These are phyloP conservation scores for Drosophila pseudotakahashii DNA, from an alignment of 2,888 invertebrate species.

Conservation along the genomic window DNA sequence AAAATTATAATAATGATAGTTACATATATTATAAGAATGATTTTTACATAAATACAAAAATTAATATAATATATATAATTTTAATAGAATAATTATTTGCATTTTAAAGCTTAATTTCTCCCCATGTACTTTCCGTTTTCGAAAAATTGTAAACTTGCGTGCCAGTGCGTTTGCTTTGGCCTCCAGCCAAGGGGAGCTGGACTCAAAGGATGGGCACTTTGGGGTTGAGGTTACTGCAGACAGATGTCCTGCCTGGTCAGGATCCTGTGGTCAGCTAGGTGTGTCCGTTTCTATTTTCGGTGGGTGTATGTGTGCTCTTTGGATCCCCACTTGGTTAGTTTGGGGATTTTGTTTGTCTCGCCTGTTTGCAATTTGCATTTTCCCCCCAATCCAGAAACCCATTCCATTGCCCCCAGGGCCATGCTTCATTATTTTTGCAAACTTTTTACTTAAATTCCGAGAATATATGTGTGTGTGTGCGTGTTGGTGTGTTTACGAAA, in stretches of 20 bases:
- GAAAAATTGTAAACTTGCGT: slow-evolving; percentile 59
- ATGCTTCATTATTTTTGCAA: slow-evolving; percentile 80
- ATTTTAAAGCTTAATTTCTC: neutral
- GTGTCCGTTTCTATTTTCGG: slow-evolving; percentile 32
- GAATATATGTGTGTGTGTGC: slow-evolving; percentile 7
- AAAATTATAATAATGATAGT: too few species aligned
- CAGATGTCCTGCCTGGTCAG: slow-evolving; percentile 40
- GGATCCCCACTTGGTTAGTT: slow-evolving; percentile 33
- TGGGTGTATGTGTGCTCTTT: slow-evolving; percentile 13
- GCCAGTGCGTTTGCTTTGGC: slow-evolving; percentile 55
- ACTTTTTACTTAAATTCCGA: slow-evolving; percentile 62
- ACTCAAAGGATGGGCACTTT: slow-evolving; percentile 6
- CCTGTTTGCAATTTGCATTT: slow-evolving; percentile 72
- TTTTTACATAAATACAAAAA: too few species aligned
- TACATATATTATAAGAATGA: too few species aligned
- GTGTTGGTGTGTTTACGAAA: slow-evolving; percentile 27
- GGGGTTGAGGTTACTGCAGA: slow-evolving; percentile 22
- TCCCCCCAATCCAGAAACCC: neutral
- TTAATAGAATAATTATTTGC: too few species aligned
- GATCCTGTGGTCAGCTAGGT: slow-evolving; percentile 61
- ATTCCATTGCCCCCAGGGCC: slow-evolving; percentile 56
- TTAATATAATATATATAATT: too few species aligned
- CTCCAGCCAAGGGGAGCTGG: slow-evolving; percentile 29
- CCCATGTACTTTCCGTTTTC: slow-evolving; percentile 51
- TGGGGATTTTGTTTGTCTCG: slow-evolving; percentile 62